Percentiles rank a stretch among this genome's conserved stretches.
Evolutionary conservation across 1,140 invertebrate genomes (phyloP).

Genomic region (Drosophila bocki): DNA sequence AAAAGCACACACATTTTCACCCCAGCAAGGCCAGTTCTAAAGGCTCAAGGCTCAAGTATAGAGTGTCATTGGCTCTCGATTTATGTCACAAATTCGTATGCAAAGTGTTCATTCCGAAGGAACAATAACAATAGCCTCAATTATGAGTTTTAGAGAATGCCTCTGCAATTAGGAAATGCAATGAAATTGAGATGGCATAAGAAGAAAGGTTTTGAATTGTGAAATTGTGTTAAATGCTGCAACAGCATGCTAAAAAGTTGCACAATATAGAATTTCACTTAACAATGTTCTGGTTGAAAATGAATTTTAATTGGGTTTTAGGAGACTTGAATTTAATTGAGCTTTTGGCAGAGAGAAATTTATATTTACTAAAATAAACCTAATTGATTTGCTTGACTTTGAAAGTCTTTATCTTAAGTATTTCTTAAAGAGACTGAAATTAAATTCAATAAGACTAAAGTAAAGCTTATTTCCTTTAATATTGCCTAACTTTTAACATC

Average conservation of each 20-base stretch:
- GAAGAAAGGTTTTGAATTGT: conserved; percentile 5
- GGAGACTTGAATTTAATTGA: background rate
- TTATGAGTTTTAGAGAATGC: conserved; percentile 12
- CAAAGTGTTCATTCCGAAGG: background rate
- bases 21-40: conserved; percentile 15
- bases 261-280: background rate
- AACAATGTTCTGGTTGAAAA: background rate
- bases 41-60: conserved; percentile 32
- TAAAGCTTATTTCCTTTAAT: too few relatives aligned
- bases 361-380: too few relatives aligned
- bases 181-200: conserved; percentile 19
- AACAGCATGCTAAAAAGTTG: background rate
- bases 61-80: conserved; percentile 21
- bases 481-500: background rate
- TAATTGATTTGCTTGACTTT: too few relatives aligned
- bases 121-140: conserved; percentile 12
- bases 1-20: background rate
- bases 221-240: background rate
- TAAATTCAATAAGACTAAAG: background rate
- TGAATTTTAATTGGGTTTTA: conserved; percentile 9
- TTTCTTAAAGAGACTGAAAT: too few relatives aligned
- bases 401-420: too few relatives aligned
- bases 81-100: conserved; percentile 9
- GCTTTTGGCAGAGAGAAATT: background rate
- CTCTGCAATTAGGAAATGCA: conserved; percentile 28